Conservation (phyloP, 1,140 invertebrate species). For the Prorops nasuta region DNA sequence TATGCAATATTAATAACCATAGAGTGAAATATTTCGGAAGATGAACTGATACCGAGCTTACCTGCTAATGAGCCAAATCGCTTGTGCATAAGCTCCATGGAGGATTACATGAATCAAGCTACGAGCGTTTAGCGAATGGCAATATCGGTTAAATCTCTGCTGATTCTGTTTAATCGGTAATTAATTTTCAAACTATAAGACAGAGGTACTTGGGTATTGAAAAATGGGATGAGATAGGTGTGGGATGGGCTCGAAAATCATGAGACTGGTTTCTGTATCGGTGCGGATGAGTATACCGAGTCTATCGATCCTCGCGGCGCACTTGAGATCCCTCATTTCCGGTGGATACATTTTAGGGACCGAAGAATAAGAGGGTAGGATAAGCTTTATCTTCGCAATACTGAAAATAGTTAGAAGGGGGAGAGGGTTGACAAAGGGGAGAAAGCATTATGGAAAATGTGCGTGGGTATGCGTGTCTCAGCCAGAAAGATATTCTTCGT, state of each 20-base stretch:
- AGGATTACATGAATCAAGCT: too few relatives aligned
- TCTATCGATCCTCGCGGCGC: background rate
- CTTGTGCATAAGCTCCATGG: too few relatives aligned
- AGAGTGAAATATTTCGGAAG: background rate
- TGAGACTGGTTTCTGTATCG: background rate
- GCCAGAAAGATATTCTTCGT: slow-evolving; percentile 19
- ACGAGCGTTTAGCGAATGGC: too few relatives aligned
- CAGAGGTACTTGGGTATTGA: too few relatives aligned
- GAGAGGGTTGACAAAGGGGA: background rate
- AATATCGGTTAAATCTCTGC: too few relatives aligned
- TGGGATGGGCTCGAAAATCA: background rate
- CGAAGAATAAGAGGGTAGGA: background rate
- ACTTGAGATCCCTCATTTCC: slow-evolving; percentile 10
- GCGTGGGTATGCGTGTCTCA: slow-evolving; percentile 3
- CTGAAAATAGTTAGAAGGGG: background rate
- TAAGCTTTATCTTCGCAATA: slow-evolving; percentile 1
- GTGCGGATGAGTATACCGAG: background rate
- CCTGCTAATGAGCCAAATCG: too few relatives aligned
- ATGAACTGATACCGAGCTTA: background rate
- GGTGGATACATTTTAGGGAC: slow-evolving; percentile 8
- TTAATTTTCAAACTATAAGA: too few relatives aligned
- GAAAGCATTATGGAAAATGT: slow-evolving; percentile 1
- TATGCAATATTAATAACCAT: background rate
- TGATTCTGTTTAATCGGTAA: too few relatives aligned
- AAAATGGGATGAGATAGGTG: background rate